These are phyloP conservation scores for Calidris pugnax DNA, from an alignment of 2,113 vertebrate genomes.

Conservation along the genomic window DNA sequence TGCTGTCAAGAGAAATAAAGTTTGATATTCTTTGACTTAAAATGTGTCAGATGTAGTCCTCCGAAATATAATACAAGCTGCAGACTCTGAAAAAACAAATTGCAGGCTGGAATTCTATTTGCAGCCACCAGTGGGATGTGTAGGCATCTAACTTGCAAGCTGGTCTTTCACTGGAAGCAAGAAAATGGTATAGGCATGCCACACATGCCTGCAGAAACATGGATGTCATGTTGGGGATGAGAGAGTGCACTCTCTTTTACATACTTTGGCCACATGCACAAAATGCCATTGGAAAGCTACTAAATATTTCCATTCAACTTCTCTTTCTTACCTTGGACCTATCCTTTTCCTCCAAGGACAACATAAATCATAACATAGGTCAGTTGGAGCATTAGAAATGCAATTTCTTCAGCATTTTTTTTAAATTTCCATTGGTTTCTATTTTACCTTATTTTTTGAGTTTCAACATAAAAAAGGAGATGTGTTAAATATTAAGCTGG, in stretches of 20 bases:
- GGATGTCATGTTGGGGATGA: accelerated
- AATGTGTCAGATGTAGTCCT: neutral
- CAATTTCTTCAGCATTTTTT: neutral
- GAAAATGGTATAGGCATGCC: neutral
- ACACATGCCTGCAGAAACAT: neutral
- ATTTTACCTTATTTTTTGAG: neutral
- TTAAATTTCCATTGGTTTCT: neutral
- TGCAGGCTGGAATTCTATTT: neutral
- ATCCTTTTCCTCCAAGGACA: neutral
- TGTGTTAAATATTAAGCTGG: neutral
- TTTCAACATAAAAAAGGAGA: neutral
- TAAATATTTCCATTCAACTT: neutral
- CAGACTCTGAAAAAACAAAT: neutral
- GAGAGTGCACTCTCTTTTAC: neutral
- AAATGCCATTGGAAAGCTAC: neutral
- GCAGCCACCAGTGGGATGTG: neutral
- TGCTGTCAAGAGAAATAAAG: conserved; percentile 19
- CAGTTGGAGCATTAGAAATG: neutral
- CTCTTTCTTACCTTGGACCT: neutral
- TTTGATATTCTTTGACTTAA: neutral
- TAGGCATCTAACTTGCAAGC: neutral
- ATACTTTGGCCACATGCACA: neutral
- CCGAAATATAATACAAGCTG: neutral
- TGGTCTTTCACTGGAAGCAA: neutral
- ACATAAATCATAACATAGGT: neutral